Evolutionary conservation across 2,113 vertebrate genomes (phyloP).

Genomic region (Zootoca vivipara): DNA sequence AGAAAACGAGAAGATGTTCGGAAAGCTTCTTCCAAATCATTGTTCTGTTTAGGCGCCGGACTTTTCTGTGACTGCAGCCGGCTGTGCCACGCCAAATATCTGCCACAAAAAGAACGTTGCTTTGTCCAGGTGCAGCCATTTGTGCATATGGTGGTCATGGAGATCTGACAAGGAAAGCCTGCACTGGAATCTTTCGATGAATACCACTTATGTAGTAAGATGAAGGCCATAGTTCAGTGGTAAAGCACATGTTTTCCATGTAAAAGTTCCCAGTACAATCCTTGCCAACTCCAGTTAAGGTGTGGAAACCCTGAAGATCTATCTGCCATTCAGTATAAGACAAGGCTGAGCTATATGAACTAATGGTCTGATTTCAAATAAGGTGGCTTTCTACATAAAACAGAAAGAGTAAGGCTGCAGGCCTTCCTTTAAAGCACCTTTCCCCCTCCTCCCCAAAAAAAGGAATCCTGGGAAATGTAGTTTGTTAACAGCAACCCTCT

Average conservation of each 20-base stretch:
- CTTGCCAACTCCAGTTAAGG: background rate
- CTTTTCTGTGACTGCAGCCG: conserved; percentile 4
- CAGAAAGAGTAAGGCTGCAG: too few relatives aligned
- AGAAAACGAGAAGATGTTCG: background rate
- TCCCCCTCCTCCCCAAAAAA: too few relatives aligned
- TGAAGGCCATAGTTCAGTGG: background rate
- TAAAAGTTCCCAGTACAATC: background rate
- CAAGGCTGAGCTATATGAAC: too few relatives aligned
- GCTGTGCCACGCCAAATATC: background rate
- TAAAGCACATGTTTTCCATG: background rate
- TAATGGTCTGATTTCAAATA: background rate
- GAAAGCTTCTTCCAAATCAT: background rate
- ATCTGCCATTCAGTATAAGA: too few relatives aligned
- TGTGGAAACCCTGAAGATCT: background rate
- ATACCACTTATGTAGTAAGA: background rate
- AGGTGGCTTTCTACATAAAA: too few relatives aligned
- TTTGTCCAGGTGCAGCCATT: too few relatives aligned
- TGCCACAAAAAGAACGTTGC: background rate
- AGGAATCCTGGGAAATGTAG: too few relatives aligned
- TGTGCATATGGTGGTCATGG: background rate
- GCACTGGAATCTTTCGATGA: background rate
- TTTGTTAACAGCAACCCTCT: too few relatives aligned
- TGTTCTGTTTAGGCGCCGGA: background rate
- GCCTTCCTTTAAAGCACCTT: too few relatives aligned
- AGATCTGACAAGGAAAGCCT: background rate